A percentile compares a stretch with the other conserved stretches of the same genome.
Conservation (phyloP, 2,797 vertebrate genomes). For the Pseudocheirus occidentalis region DNA sequence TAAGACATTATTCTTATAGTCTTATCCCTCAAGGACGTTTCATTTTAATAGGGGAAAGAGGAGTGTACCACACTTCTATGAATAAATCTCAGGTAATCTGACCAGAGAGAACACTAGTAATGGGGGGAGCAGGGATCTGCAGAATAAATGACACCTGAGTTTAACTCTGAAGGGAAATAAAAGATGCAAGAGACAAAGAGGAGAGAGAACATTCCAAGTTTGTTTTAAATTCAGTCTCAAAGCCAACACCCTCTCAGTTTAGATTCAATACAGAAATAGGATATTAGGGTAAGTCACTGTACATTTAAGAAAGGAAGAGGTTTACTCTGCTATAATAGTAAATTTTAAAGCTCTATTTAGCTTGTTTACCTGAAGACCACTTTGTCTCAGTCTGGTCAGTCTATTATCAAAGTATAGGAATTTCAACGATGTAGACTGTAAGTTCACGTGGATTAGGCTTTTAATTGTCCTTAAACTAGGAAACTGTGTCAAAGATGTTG, state of each 20-base stretch:
- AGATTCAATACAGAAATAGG: not conserved
- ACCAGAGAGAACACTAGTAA: not conserved
- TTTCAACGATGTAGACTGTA: not conserved
- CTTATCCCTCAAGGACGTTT: not conserved
- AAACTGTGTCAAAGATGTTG: not conserved
- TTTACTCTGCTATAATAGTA: not conserved
- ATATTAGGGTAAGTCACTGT: not conserved
- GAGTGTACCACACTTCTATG: not conserved
- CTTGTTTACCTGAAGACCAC: too few species aligned
- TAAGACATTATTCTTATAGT: not conserved
- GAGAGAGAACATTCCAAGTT: not conserved
- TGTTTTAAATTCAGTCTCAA: not conserved
- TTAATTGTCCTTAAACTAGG: not conserved
- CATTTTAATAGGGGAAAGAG: not conserved
- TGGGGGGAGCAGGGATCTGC: not conserved
- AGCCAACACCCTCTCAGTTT: too few species aligned
- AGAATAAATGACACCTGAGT: not conserved
- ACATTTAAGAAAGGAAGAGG: not conserved
- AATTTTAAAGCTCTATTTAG: not conserved
- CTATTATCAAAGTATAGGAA: not conserved
- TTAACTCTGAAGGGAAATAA: not conserved
- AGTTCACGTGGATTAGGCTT: too few species aligned
- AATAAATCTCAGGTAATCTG: not conserved
- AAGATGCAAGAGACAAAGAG: not conserved
- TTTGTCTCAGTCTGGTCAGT: too few species aligned